phyloP scores from a whole-genome alignment of 2,888 invertebrate species.

The Pyralis farinalis region DNA sequence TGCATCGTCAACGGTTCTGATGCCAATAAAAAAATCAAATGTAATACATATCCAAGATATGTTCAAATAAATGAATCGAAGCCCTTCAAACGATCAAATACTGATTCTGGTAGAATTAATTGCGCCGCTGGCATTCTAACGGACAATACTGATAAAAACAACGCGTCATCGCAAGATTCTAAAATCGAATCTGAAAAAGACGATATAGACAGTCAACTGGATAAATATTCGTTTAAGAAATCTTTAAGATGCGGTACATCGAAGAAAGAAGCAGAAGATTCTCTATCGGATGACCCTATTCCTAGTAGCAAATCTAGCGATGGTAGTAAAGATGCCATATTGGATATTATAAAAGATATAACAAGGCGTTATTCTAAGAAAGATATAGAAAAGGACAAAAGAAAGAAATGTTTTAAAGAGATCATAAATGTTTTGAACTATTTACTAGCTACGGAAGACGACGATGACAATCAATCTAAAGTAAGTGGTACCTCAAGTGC shows the following conservation, averaged over 20 bases:
- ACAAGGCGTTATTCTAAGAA: conserved; percentile 66
- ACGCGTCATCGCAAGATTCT: background rate
- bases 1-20: background rate
- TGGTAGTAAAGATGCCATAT: conserved; percentile 31
- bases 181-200: no score
- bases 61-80: conserved; percentile 31
- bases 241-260: background rate
- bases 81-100: conserved; percentile 43
- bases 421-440: conserved; percentile 62
- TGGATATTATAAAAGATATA: conserved; percentile 61
- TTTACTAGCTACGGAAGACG: conserved; percentile 65
- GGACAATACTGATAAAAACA: background rate
- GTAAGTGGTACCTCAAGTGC: conserved; percentile 12
- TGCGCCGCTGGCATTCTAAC: conserved; percentile 19
- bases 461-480: conserved; percentile 28
- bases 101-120: conserved; percentile 37
- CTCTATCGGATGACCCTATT: conserved; percentile 11
- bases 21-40: conserved; percentile 6
- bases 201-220: background rate
- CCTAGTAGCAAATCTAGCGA: conserved; percentile 19
- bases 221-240: background rate
- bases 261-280: conserved; percentile 5
- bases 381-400: conserved; percentile 47
- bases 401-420: conserved; percentile 66
- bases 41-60: conserved; percentile 47